Conservation (phyloP, 1,140 invertebrate genomes). For the Tetramorium alpestre region DNA sequence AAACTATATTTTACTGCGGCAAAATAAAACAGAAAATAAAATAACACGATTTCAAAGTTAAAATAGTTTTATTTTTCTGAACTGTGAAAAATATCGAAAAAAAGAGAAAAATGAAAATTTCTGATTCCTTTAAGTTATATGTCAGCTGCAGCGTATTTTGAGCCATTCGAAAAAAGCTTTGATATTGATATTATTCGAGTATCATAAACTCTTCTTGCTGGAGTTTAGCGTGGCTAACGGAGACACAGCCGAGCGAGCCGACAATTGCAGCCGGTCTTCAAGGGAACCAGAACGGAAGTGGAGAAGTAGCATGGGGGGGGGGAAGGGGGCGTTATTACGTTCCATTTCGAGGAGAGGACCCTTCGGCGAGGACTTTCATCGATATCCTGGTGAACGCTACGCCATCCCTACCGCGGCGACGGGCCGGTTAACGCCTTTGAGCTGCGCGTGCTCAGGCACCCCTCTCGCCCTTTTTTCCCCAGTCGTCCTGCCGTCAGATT, state of each 20-base stretch:
- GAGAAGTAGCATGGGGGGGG: conserved; percentile 9
- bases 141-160: background rate
- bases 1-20: background rate
- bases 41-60: background rate
- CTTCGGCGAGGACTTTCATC: conserved; percentile 61
- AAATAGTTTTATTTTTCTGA: background rate
- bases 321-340: conserved; percentile 63
- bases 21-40: background rate
- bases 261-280: conserved; percentile 54
- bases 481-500: conserved; percentile 53
- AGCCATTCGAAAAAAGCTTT: background rate
- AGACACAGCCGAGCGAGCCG: conserved; percentile 55
- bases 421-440: conserved; percentile 67
- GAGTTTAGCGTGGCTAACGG: conserved; percentile 47
- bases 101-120: background rate
- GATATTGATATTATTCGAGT: background rate
- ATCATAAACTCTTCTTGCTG: background rate
- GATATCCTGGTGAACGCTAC: conserved; percentile 63
- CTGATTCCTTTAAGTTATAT: background rate
- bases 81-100: background rate
- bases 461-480: conserved; percentile 59
- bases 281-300: conserved; percentile 51
- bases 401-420: conserved; percentile 4
- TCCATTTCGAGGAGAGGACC: conserved; percentile 60
- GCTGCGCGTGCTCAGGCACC: conserved; percentile 61